phyloP scores from a whole-genome alignment of 2,888 invertebrate genomes.

The Lepidonotus clava region DNA sequence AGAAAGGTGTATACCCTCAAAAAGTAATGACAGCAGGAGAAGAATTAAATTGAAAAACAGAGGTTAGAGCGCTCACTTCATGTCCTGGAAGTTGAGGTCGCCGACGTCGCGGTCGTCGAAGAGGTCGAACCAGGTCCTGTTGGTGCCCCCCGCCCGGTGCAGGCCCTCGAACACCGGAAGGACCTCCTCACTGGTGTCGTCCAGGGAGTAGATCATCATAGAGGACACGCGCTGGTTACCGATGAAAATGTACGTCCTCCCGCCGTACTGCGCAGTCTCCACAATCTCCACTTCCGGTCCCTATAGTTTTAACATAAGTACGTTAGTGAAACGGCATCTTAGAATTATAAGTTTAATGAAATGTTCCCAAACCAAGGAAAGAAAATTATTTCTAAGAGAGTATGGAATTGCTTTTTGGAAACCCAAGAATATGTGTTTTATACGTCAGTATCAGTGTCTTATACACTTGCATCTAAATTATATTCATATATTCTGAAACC shows the following conservation, averaged over 20 bases:
- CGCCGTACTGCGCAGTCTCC: constrained; percentile 38
- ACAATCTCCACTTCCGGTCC: constrained; percentile 56
- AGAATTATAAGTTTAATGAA: no score
- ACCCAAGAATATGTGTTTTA: no score
- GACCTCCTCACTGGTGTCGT: constrained; percentile 2
- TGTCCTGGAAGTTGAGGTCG: constrained; percentile 53
- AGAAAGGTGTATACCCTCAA: no score
- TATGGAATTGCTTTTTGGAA: no score
- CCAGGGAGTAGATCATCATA: constrained; percentile 54
- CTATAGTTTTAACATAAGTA: no score
- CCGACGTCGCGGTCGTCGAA: constrained; percentile 44
- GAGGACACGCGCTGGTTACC: constrained; percentile 55
- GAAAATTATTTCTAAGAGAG: no score
- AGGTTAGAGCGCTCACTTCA: constrained; percentile 49
- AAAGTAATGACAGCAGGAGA: no score
- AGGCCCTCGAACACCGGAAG: constrained; percentile 48
- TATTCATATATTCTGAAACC: no score
- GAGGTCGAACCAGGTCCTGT: constrained; percentile 35
- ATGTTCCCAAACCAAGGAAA: no score
- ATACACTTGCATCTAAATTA: no score
- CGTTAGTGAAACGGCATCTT: no score
- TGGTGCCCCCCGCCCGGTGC: constrained; percentile 38
- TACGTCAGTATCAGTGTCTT: no score
- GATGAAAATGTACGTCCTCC: constrained; percentile 53
- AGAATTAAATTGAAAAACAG: neutral